Base-by-base conservation (phyloP, 2,797 vertebrate species). In the Heliangelus exortis region DNA sequence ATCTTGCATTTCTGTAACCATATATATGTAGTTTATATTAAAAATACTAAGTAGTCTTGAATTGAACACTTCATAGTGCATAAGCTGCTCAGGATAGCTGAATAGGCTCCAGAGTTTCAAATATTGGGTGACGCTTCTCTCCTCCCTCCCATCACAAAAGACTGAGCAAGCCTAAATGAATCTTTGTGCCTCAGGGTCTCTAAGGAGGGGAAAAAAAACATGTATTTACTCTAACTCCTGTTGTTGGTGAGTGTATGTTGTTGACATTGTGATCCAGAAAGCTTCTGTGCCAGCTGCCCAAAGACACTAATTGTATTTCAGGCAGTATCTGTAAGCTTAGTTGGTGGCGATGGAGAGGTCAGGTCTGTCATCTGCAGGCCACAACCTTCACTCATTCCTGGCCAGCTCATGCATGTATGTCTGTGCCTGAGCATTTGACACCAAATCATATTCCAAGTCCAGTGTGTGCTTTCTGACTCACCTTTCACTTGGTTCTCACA, bases 151-250 rank as follows among this genome's bases (percentile, higher is more conserved):
- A 0, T 57, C 3, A 1, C 29, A 25, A 74, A 79, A 78, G 50
- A 89, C 29, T n/a, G 65, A 68, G 31, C 86, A 84, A 59, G n/a
- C 7, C 34, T 71, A 61, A 61, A 84, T n/a, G 41, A 79, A 20
- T 50, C 50, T 74, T 73, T 90, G 48, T 79, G 36, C 41, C 83
- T 91, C 50, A 36, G 5, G 41, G 41, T 92, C 57, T 83, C 66
- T 7, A 29, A 6, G 8, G 3, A 4, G 6, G 4, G 20, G 2
- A 1, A 6, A 13, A 5, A 5, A 20, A 58, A 12, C 0, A 0
- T 63, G 15, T 61, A 16, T 80, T 85, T 85, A 47, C 36, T 85
- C 45, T 77, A 69, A 73, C 36, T 93, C 53, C 68, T 83, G 13
- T 41, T 61, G 50, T 12, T 95, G 54, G 36, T 51, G 51, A 84